Evolutionary conservation across 2,888 invertebrate species (phyloP).

Genomic region (Tromatobia lineatoria): DNA sequence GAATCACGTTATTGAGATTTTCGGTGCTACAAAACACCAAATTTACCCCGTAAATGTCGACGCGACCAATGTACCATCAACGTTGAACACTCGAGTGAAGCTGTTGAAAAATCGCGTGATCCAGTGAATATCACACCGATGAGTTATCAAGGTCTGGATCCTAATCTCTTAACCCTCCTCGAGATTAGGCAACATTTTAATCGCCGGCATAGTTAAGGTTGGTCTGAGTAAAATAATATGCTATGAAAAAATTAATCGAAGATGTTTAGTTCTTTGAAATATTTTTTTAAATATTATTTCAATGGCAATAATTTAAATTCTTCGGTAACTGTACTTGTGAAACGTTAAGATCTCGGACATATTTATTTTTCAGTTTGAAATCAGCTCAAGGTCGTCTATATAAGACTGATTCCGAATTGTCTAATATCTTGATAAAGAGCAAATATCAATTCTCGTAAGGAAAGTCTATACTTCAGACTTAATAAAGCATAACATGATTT

Average conservation of each 20-base stretch:
- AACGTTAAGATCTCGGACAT: neutral
- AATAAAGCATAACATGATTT: no score
- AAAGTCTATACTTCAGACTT: no score
- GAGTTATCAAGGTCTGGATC: slow-evolving; percentile 1
- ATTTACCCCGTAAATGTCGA: neutral
- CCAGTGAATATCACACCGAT: slow-evolving; percentile 11
- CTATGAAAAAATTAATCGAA: neutral
- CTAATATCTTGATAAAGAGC: no score
- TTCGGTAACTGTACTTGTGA: neutral
- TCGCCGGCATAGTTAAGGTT: neutral
- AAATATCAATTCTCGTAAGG: no score
- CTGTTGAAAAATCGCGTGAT: slow-evolving; percentile 15
- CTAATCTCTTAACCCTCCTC: slow-evolving; percentile 20
- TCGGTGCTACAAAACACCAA: neutral
- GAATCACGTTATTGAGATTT: neutral
- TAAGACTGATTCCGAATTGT: no score
- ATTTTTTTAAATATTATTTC: neutral
- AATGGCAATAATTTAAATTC: neutral
- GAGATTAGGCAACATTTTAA: slow-evolving; percentile 28
- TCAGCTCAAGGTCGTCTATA: no score
- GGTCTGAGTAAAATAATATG: neutral
- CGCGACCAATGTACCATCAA: neutral
- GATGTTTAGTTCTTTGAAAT: neutral
- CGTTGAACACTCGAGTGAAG: neutral
- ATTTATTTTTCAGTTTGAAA: neutral